A percentile compares a stretch with the other conserved stretches of the same genome.
phyloP scores from a whole-genome alignment of 2,888 invertebrate genomes.

The Drosophila infuscata region DNA sequence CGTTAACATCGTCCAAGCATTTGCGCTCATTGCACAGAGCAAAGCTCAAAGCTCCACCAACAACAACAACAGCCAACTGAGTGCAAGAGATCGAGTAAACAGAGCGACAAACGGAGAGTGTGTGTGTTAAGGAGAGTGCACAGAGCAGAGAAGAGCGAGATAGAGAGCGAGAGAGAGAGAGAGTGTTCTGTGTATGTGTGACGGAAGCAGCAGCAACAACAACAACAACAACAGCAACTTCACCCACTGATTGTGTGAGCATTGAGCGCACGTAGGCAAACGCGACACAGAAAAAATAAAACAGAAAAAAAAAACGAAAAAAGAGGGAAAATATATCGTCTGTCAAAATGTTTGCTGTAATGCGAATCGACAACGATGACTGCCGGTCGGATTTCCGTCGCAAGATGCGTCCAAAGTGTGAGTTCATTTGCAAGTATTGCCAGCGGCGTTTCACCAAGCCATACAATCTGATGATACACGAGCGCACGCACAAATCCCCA shows the following conservation, averaged over 20 bases:
- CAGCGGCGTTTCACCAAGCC: conserved; percentile 98
- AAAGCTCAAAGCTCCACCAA: conserved; percentile 49
- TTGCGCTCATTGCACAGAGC: conserved; percentile 63
- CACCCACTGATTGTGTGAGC: conserved; percentile 56
- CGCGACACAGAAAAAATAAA: conserved; percentile 3
- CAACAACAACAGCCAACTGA: conserved; percentile 23
- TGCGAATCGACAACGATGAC: conserved; percentile 95
- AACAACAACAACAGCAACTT: conserved; percentile 37
- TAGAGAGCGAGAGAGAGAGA: conserved; percentile 15
- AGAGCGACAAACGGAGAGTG: conserved; percentile 13
- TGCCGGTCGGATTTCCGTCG: conserved; percentile 94
- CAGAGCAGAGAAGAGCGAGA: conserved; percentile 10
- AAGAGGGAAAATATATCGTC: conserved; percentile 72
- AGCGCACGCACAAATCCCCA: conserved; percentile 98
- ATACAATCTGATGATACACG: conserved; percentile 99
- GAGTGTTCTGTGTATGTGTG: conserved; percentile 10
- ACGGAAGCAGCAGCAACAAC: conserved; percentile 20
- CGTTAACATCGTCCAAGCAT: conserved; percentile 47
- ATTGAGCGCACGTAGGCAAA: conserved; percentile 49
- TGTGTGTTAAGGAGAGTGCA: conserved; percentile 20
- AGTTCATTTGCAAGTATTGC: conserved; percentile 99
- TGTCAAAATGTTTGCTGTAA: conserved; percentile 93
- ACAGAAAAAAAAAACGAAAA: conserved; percentile 13
- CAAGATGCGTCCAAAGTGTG: conserved; percentile 97
- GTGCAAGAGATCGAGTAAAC: conserved; percentile 40